Evolutionary conservation across 2,113 vertebrate genomes (phyloP), one percentile per base, ranked within the genome.

Genomic region (Eubucco bourcierii): DNA sequence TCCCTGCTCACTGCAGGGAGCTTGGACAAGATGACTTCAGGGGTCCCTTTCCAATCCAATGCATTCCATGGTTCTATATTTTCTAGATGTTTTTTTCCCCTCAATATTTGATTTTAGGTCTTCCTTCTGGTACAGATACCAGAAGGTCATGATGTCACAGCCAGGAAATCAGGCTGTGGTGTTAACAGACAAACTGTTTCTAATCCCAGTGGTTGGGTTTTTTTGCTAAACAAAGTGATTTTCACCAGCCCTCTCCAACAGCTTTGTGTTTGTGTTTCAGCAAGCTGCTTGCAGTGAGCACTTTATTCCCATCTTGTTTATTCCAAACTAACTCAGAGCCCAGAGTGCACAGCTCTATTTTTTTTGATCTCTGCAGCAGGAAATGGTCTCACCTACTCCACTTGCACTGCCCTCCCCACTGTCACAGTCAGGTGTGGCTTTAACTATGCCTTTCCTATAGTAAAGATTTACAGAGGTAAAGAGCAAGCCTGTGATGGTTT

Each of bases 181-280:
- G 33, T 88, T 77, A 78, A 61, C 37, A 87, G 25, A n/a, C 24
- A 55, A 82, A 87, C 71, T 75, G 58, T 75, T 95, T 81, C 56
- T 82, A 81, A 90, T 68, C 7, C 25, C 75, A 68, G 41, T 73
- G 84, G 39, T 65, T 87, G 41, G 41, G 41, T 7, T 61, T 61
- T 90, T 92, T 87, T 89, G 64, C n/a, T 87, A 59, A 87, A 76
- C 55, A 58, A 84, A 84, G 25, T 76, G n/a, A 53, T 82, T 89
- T 79, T 82, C 66, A 89, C 58, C 46, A 76, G 84, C 65, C 78
- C 39, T 95, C 75, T 71, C 50, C 7, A 25, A 16, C 61, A 76
- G 59, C 41, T 72, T 84, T 29, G 77, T 60, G 47, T 47, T 23
- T 52, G 25, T 39, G 70, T 59, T 76, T 61, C 61, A 73, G 81